These are phyloP conservation scores for Piprites chloris DNA, from an alignment of 2,113 vertebrate species.

Conservation along the genomic window DNA sequence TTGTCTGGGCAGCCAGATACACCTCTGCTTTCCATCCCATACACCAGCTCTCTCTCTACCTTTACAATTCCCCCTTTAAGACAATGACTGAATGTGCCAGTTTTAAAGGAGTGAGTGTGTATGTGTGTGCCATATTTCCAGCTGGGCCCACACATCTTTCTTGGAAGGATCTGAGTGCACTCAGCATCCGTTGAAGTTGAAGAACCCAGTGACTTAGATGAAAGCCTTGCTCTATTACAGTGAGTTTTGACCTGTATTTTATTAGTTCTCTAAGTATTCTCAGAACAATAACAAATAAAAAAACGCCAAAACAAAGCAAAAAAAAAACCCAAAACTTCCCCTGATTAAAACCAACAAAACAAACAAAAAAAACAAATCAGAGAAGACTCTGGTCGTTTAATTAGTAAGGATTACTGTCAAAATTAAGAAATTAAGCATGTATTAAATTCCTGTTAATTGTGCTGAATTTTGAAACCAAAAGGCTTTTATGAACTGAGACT, in stretches of 20 bases:
- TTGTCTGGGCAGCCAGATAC: background rate
- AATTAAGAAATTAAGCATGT: background rate
- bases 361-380: background rate
- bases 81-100: background rate
- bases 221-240: background rate
- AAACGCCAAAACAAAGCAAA: too few species aligned
- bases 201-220: background rate
- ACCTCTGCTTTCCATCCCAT: background rate
- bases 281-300: background rate
- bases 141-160: background rate
- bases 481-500: background rate
- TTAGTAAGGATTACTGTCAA: background rate
- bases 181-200: background rate
- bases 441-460: background rate
- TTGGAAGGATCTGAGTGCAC: background rate
- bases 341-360: background rate
- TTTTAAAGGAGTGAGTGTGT: background rate
- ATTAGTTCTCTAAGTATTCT: background rate
- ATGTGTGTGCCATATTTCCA: background rate
- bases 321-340: background rate
- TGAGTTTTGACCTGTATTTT: background rate
- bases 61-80: background rate
- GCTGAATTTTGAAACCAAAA: background rate
- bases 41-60: background rate
- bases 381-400: too few species aligned